Evolutionary conservation across 1,140 invertebrate species (phyloP), one percentile per base, ranked within the genome.

Genomic region (Aleiodes sp.): DNA sequence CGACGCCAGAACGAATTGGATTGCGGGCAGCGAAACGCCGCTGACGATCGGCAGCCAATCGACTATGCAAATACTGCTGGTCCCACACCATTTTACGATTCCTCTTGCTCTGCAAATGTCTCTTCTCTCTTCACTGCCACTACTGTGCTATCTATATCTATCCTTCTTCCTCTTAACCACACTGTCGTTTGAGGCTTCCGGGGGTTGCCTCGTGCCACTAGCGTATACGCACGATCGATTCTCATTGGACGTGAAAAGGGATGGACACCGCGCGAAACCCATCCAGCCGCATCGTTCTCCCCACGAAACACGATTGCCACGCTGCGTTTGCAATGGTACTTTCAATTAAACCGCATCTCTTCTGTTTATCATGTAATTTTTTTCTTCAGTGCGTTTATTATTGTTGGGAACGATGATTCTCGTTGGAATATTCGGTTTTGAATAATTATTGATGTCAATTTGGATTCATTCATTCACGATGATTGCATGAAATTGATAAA

Each of bases 81-180:
- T 52, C 43, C 62, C 43, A 65, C 64, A 52, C 43, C 46, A 65
- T 65, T 65, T 65, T 65, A 65, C 64, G 64, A 65, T 65, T 65
- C 43, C 21, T 59, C 26, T 59, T 59, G 56, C 31, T 33, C 4
- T 4, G 0, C 9, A 33, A 4, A 9, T 33, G 31, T 33, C 4
- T 29, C 24, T n/a, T 31, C 39, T 14, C 39, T 52, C 46, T 21
- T 21, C 7, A 1, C 21, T 1, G 0, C 14, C 6, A 9, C 14
- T 8, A 24, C 14, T 7, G 31, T 4, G 24, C 56, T 31, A n/a
- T 59, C 26, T 59, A 59, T 33, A 9, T 59, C 56, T 29, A 28
- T 12, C 24, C n/a, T 8, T 56, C 8, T 21, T 56, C 24, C 24
- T 56, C 16, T 59, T 59, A 29, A 29, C 56, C 28, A 59, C 28